Base-by-base conservation (phyloP, 2,797 vertebrate genomes). In the Tiaroga cobitis region DNA sequence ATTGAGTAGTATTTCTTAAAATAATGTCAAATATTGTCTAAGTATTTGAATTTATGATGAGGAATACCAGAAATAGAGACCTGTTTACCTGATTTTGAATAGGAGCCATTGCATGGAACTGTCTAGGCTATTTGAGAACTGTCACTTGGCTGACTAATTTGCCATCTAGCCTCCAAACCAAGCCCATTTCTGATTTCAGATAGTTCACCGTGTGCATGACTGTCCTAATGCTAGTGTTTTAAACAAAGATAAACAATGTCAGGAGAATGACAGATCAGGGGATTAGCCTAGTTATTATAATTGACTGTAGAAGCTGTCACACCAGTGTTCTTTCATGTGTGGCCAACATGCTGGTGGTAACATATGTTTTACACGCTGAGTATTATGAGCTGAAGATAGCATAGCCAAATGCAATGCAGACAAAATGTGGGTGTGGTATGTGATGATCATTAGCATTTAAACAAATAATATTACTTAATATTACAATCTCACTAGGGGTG, bases 121-220 rank as follows among this genome's bases (percentile, higher is more conserved):
- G 51, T 76, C 21, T 63, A 54, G 77, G 56, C 81, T 75, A 46
- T 65, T 74, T 46, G 68, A 56, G 41, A 56, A 46, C 49, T 86
- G 84, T 86, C 84, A 88, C 81, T 72, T 81, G 76, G 61, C 41
- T 83, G 87, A 88, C 51, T 80, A 88, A 76, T 75, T 83, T 85
- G 69, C 63, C 87, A 86, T 86, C 84, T 63, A 86, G 81, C n/a
- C 81, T 88, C 78, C 82, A 86, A 81, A 80, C 85, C 76, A 26
- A 81, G 75, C 74, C 85, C 78, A 77, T 81, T 26, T 49, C 59
- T 68, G 24, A 39, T 56, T 72, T 54, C 32, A 72, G 19, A 51
- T 41, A 19, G 41, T 63, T 49, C n/a, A 1, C 39, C 68, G 32
- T 61, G 68, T 78, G 68, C 80, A 75, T 77, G 85, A 19, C 75